Percentiles rank a stretch among this genome's conserved stretches.
These are phyloP conservation scores for Metridium senile DNA, from an alignment of 92 coral and sea anemone genomes.

Conservation along the genomic window DNA sequence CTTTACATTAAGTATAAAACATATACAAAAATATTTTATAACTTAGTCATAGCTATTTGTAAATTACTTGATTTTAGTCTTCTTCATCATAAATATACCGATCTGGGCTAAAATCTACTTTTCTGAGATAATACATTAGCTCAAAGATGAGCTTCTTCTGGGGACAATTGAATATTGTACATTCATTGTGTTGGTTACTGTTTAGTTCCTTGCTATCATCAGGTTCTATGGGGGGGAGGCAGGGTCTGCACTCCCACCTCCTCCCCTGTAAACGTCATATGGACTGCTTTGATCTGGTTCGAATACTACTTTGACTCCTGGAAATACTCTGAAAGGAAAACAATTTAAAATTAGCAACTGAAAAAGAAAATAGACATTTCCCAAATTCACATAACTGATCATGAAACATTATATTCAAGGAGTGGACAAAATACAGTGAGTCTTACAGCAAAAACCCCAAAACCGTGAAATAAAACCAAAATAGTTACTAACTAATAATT, in stretches of 20 bases:
- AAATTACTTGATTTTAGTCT: too few relatives aligned
- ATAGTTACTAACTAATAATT: too few relatives aligned
- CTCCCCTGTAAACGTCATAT: conserved; percentile 85
- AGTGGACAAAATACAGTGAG: too few relatives aligned
- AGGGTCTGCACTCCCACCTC: conserved; percentile 54
- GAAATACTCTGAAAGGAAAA: conserved; percentile 43
- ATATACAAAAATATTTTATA: background rate
- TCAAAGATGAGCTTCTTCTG: conserved; percentile 78
- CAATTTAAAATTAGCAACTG: too few relatives aligned
- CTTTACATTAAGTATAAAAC: background rate
- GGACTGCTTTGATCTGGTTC: conserved; percentile 70
- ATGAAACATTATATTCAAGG: too few relatives aligned
- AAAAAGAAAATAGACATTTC: too few relatives aligned
- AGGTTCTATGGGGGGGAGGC: conserved; percentile 74
- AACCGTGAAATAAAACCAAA: too few relatives aligned
- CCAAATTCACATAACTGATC: too few relatives aligned
- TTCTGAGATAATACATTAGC: conserved; percentile 53
- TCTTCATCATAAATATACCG: conserved; percentile 38
- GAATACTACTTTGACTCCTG: conserved; percentile 59
- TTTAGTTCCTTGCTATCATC: conserved; percentile 11
- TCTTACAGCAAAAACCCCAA: too few relatives aligned
- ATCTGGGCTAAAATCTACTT: conserved; percentile 45
- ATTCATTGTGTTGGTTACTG: conserved; percentile 48
- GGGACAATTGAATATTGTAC: conserved; percentile 75
- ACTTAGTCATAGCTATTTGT: too few relatives aligned